Conservation (phyloP, 2,797 vertebrate genomes). For the Enteromius thamalakanensis region DNA sequence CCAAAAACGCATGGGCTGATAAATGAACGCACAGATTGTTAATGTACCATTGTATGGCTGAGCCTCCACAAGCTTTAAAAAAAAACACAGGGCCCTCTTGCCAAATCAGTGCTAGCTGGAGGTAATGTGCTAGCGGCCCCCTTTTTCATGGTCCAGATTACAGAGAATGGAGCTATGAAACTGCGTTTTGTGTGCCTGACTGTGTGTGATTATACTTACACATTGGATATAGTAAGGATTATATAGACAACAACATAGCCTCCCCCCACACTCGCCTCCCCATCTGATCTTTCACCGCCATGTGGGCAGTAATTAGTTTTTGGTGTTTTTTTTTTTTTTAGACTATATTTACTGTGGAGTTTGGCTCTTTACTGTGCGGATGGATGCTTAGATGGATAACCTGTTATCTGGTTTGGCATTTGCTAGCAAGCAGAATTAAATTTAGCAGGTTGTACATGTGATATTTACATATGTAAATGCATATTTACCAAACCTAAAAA, state of each 20-base stretch:
- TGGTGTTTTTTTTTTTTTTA: conserved; percentile 44
- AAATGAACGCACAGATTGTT: conserved; percentile 99
- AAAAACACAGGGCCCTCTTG: conserved; percentile 72
- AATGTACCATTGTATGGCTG: conserved; percentile 95
- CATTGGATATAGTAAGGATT: conserved; percentile 63
- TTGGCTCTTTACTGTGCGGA: conserved; percentile 35
- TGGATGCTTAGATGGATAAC: conserved; percentile 26
- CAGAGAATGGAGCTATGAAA: conserved; percentile 70
- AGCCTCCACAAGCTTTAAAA: conserved; percentile 78
- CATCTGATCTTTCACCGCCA: conserved; percentile 67
- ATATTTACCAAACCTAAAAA: neutral
- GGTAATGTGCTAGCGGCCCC: conserved; percentile 79
- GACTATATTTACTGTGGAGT: conserved; percentile 62
- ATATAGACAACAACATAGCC: conserved; percentile 71
- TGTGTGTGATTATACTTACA: conserved; percentile 61
- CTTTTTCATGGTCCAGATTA: conserved; percentile 75
- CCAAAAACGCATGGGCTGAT: conserved; percentile 95
- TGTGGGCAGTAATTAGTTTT: conserved; percentile 71
- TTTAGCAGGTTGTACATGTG: neutral
- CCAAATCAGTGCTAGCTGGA: conserved; percentile 85
- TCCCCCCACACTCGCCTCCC: conserved; percentile 49
- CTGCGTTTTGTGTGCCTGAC: conserved; percentile 58
- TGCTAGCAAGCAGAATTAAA: conserved; percentile 52
- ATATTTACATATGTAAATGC: neutral
- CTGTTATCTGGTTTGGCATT: conserved; percentile 48